Evolutionary conservation across 1,140 invertebrate genomes (phyloP), one percentile per base, ranked within the genome.

Genomic region (Anoplophora glabripennis): DNA sequence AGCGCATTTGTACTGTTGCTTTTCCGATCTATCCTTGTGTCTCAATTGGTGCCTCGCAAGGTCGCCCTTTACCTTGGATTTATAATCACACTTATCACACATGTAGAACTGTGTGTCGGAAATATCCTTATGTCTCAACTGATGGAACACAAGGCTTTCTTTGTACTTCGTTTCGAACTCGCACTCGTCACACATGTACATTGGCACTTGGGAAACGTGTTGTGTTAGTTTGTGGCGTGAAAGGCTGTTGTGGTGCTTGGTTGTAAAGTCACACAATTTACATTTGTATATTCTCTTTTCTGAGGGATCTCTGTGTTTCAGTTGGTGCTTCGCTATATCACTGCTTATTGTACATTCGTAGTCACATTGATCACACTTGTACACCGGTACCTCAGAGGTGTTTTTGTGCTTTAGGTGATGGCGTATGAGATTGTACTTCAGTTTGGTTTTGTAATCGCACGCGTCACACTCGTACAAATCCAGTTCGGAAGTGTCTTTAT

Each of bases 351-450:
- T 42, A 10, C 48, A 57, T 40, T 61, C 53, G 33, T 61, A 61
- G 1, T 53, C 47, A 34, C 59, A 56, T 34, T 61, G 38, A 1
- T 47, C 41, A 41, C 59, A 61, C 4, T 49, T 49, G 33, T 52
- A 56, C 54, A 61, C 52, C 4, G 53, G 53, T n/a, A 61, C 53
- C 53, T 61, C 59, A 12, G 56, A 53, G 10, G 54, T 54, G 21
- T 48, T 52, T 40, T 57, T 61, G 41, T 61, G 59, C 15, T 57
- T 52, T n/a, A 61, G 45, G n/a, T 54, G 53, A 18, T 61, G 59
- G 2, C 48, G 53, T 34, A 52, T 61, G 3, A 61, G 41, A 33
- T 61, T 47, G 0, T 53, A 49, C 34, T 61, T 61, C 11, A 53
- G 8, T 46, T 61, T 61, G 28, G 59, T 61, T 40, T 61, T 48